Evolutionary conservation across 1,140 invertebrate species (phyloP).

Genomic region (Bombus impatiens): DNA sequence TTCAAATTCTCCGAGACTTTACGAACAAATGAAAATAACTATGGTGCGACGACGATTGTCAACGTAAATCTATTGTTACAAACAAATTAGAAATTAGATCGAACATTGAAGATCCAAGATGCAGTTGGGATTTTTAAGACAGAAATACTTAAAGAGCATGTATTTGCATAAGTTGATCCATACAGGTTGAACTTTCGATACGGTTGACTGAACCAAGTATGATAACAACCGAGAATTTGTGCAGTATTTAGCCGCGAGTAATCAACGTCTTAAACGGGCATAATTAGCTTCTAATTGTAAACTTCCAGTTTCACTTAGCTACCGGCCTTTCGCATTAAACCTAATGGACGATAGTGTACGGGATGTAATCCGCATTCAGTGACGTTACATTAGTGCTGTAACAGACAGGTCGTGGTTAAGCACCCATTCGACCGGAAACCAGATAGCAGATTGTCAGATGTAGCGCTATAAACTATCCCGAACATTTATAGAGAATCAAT

Average conservation of each 20-base stretch:
- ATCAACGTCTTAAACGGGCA: slow-evolving; percentile 13
- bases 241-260: neutral
- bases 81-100: too few relatives aligned
- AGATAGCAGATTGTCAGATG: slow-evolving; percentile 69
- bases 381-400: slow-evolving; percentile 69
- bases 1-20: slow-evolving; percentile 16
- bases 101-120: too few relatives aligned
- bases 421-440: slow-evolving; percentile 69
- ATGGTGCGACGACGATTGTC: neutral
- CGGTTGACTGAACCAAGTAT: neutral
- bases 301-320: slow-evolving; percentile 52
- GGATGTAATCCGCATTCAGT: slow-evolving; percentile 58
- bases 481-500: slow-evolving; percentile 30
- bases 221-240: neutral
- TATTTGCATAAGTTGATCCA: neutral
- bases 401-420: slow-evolving; percentile 69
- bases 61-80: neutral
- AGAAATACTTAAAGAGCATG: neutral
- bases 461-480: slow-evolving; percentile 44
- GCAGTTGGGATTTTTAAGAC: neutral
- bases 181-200: neutral
- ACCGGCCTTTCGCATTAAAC: slow-evolving; percentile 47
- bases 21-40: neutral
- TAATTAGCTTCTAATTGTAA: slow-evolving; percentile 48
- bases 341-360: slow-evolving; percentile 47